Base-by-base conservation (phyloP, 2,797 vertebrate genomes). In the Smutsia temminckii region DNA sequence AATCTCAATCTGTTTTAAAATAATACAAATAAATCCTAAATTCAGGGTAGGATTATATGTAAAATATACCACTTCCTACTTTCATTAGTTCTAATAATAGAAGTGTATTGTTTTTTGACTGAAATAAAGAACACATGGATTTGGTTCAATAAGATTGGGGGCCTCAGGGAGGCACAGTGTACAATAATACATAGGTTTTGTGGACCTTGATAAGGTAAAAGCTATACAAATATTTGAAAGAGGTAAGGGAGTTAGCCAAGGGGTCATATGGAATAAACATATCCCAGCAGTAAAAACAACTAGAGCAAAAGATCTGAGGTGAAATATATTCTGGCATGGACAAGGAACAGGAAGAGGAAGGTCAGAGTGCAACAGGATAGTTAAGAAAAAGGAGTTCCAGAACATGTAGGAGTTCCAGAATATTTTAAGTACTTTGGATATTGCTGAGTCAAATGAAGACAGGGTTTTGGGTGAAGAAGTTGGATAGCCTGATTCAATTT, bases 11-110 rank as follows among this genome's bases (percentile, higher is more conserved):
- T 40, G 3, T 40, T 64, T 93, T 55, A 21, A 85, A 89, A 92
- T n/a, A 75, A 32, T 68, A 13, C 11, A 93, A 61, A 68, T 59
- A 68, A 84, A 86, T 77, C 23, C 29, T 83, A 95, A 79, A 1
- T 80, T 64, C 77, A 71, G 9, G 5, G 6, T 88, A n/a, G 12
- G 9, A 16, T 86, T 83, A 13, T 3, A 40, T 63, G 53, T 81
- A 71, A 61, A 78, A 29, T 37, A 1, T 69, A 3, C 3, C 34
- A 83, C 25, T 87, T 66, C 5, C 55, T 78, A 13, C 20, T 87
- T 91, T 84, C 34, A 84, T 75, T 75, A 59, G 6, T 57, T 29
- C 3, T 64, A 37, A 40, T 55, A 84, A 87, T 55, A 25, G 12
- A 32, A 40, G 1, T 57, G 91, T 17, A 86, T 42, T 23, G 29